Conservation (phyloP, 2,888 invertebrate species). For the Tachina fera region DNA sequence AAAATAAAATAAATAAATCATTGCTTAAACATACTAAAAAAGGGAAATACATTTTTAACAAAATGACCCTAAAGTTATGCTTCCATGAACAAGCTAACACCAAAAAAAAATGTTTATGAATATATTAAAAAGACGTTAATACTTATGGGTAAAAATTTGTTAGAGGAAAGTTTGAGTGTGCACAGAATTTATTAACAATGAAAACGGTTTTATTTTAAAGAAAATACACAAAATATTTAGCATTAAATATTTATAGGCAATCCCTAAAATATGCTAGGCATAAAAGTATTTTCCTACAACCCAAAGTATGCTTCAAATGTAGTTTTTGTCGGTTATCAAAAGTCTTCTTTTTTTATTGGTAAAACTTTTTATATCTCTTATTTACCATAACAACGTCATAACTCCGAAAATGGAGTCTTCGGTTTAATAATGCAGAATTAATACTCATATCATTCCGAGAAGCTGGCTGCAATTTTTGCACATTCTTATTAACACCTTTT, state of each 20-base stretch:
- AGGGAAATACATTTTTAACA: conserved; percentile 2
- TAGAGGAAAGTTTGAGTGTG: conserved; percentile 23
- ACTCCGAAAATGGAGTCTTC: too few relatives aligned
- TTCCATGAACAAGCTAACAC: background rate
- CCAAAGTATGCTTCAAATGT: conserved; percentile 25
- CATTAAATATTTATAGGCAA: conserved; percentile 23
- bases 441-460: too few relatives aligned
- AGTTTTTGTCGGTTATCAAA: background rate
- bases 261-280: conserved; percentile 27
- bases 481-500: too few relatives aligned
- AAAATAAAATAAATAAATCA: conserved; percentile 17
- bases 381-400: too few relatives aligned
- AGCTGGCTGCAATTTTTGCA: too few relatives aligned
- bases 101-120: background rate
- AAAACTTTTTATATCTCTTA: background rate
- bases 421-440: too few relatives aligned
- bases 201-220: conserved; percentile 13
- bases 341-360: background rate
- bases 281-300: background rate
- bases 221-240: conserved; percentile 17
- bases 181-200: conserved; percentile 24
- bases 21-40: background rate
- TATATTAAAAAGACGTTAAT: background rate
- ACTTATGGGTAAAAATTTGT: background rate
- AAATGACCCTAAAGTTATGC: conserved; percentile 6